phyloP scores from a whole-genome alignment of 2,797 vertebrate species.

The Peromyscus aztecus region DNA sequence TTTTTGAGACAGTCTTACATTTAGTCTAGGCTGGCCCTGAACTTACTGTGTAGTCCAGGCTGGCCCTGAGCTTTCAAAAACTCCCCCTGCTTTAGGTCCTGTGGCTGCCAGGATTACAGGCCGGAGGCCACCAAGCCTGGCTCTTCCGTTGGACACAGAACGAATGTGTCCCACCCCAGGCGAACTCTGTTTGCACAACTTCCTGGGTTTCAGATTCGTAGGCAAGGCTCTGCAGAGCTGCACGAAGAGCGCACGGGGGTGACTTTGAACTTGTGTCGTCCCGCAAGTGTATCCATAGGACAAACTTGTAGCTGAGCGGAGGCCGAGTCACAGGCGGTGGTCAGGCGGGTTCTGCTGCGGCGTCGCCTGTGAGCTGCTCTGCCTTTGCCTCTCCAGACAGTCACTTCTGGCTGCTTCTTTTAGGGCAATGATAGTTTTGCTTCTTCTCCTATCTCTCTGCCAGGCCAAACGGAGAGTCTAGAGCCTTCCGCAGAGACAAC shows the following conservation, averaged over 20 bases:
- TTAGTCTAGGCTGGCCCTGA: neutral
- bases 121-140: neutral
- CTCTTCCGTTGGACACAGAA: neutral
- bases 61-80: neutral
- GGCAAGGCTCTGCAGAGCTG: neutral
- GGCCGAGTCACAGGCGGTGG: neutral
- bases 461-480: neutral
- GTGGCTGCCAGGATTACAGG: neutral
- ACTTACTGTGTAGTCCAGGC: neutral
- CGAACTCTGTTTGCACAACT: neutral
- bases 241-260: neutral
- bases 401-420: neutral
- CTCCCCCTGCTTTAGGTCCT: neutral
- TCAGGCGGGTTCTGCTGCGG: neutral
- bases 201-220: neutral
- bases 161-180: neutral
- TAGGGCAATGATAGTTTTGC: neutral
- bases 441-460: neutral
- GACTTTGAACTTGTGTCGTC: neutral
- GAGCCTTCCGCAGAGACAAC: neutral
- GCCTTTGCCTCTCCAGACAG: neutral
- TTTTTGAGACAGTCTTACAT: neutral
- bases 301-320: neutral
- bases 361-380: neutral
- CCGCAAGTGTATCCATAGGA: neutral